Conservation (phyloP, 2,797 vertebrate genomes). For the Meda fulgida region DNA sequence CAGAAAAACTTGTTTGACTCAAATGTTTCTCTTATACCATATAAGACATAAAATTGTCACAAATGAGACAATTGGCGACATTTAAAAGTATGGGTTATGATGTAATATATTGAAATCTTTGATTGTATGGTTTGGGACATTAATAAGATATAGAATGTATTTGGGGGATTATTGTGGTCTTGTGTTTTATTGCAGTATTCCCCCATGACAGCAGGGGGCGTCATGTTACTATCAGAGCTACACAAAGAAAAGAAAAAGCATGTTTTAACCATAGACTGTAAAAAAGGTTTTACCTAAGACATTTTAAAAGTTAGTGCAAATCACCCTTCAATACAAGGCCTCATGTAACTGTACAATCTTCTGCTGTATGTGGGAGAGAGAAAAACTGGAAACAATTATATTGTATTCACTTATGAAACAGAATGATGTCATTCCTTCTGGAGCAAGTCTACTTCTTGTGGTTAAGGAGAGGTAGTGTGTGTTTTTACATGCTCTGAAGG, state of each 20-base stretch:
- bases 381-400: not conserved
- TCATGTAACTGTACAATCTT: not conserved
- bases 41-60: not conserved
- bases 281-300: not conserved
- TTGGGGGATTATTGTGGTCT: not conserved
- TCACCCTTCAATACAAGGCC: not conserved
- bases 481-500: not conserved
- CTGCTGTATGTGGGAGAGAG: not conserved
- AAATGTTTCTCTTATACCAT: not conserved
- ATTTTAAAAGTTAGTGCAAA: not conserved
- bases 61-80: not conserved
- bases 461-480: not conserved
- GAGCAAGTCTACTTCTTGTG: not conserved
- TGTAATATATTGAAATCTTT: not conserved
- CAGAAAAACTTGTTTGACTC: not conserved
- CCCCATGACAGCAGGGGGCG: slow-evolving; percentile 76
- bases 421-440: slow-evolving; percentile 4
- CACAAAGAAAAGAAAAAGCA: not conserved
- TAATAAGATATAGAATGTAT: not conserved
- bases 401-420: not conserved
- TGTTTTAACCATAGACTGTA: not conserved
- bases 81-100: not conserved
- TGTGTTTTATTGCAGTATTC: slow-evolving; percentile 68
- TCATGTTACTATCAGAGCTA: not conserved
- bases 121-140: not conserved